Percentiles rank a stretch among this genome's conserved stretches.
Conservation (phyloP, 2,113 vertebrate genomes). For the Sisor rabdophorus region DNA sequence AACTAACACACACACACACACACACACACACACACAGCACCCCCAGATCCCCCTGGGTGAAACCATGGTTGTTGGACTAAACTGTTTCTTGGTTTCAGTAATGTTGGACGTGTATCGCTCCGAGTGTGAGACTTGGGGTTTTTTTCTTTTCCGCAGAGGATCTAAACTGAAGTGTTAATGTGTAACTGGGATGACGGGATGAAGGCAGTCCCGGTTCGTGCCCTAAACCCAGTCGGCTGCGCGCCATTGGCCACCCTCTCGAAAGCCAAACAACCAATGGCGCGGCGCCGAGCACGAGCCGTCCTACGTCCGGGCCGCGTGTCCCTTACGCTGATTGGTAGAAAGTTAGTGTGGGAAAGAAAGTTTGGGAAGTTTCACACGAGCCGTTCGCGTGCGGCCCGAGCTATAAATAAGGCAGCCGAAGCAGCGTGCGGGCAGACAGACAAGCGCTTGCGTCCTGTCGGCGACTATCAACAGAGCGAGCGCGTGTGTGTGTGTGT, state of each 20-base stretch:
- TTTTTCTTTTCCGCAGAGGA: too few species aligned
- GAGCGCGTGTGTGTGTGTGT: slow-evolving; percentile 25
- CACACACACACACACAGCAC: too few species aligned
- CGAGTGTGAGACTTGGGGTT: too few species aligned
- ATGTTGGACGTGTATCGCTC: not conserved
- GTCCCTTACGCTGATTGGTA: slow-evolving; percentile 87
- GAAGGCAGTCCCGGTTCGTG: slow-evolving; percentile 71
- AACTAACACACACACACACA: too few species aligned
- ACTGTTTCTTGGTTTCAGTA: not conserved
- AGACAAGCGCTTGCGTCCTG: slow-evolving; percentile 55
- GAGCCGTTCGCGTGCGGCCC: slow-evolving; percentile 95
- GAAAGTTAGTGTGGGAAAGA: slow-evolving; percentile 99
- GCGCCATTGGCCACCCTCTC: slow-evolving; percentile 84
- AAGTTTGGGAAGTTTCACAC: slow-evolving; percentile 99
- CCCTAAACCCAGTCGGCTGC: slow-evolving; percentile 75
- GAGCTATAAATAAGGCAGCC: slow-evolving; percentile 86
- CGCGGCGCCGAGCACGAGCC: slow-evolving; percentile 89
- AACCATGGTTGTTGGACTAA: too few species aligned
- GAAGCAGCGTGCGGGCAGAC: slow-evolving; percentile 74
- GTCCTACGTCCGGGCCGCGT: slow-evolving; percentile 82
- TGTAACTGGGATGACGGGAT: slow-evolving; percentile 76
- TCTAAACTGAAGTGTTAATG: slow-evolving; percentile 70
- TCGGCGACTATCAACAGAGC: slow-evolving; percentile 41
- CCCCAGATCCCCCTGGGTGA: too few species aligned
- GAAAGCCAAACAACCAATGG: slow-evolving; percentile 83